Percentiles rank a stretch among this genome's conserved stretches.
Conservation (phyloP, 2,797 vertebrate genomes). For the Hippocampus kuda region DNA sequence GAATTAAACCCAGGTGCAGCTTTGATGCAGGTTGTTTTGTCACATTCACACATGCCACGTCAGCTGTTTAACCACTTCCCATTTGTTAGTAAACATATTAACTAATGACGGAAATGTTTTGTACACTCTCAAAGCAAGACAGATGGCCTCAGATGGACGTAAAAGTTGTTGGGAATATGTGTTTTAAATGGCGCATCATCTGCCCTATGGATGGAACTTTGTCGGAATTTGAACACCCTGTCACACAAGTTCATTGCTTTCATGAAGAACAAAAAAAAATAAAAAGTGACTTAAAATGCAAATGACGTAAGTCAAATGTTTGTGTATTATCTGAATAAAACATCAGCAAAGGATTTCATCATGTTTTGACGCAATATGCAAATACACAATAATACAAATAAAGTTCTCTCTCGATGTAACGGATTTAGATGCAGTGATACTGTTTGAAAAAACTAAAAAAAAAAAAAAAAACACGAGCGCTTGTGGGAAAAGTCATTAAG, state of each 20-base stretch:
- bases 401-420: background rate
- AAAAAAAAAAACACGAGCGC: conserved; percentile 3
- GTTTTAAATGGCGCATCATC: background rate
- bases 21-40: background rate
- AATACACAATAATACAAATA: background rate
- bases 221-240: background rate
- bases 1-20: conserved; percentile 22
- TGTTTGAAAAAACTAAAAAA: too few relatives aligned
- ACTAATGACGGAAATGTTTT: conserved; percentile 8
- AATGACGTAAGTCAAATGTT: background rate
- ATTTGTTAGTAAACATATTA: conserved; percentile 7
- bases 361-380: background rate
- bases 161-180: conserved; percentile 37
- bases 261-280: background rate
- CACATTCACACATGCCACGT: background rate
- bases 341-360: background rate
- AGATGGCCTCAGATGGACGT: conserved; percentile 17
- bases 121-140: conserved; percentile 17
- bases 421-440: background rate
- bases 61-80: conserved; percentile 1
- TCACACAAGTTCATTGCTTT: background rate
- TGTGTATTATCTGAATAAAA: background rate
- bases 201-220: background rate
- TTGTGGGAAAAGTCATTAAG: conserved; percentile 28
- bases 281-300: background rate